A percentile compares a stretch with the other conserved stretches of the same genome.
phyloP scores from a whole-genome alignment of 2,888 invertebrate species.

The Unio pictorum region DNA sequence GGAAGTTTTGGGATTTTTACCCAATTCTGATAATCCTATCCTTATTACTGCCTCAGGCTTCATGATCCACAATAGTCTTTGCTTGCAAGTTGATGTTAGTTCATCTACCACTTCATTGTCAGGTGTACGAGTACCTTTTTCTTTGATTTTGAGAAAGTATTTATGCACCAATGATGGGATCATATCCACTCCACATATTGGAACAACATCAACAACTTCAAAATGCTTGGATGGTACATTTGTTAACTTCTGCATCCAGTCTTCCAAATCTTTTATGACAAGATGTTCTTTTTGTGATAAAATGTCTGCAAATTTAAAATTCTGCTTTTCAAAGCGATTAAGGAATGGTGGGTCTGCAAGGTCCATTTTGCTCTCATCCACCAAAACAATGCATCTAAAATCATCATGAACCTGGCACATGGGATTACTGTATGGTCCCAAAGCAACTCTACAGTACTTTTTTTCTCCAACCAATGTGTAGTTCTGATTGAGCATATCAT shows the following conservation, averaged over 20 bases:
- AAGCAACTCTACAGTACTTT: constrained; percentile 46
- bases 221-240: constrained; percentile 9
- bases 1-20: background rate
- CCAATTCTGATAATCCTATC: constrained; percentile 4
- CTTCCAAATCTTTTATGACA: constrained; percentile 14
- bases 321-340: constrained; percentile 59
- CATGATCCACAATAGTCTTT: constrained; percentile 23
- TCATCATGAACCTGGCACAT: constrained; percentile 50
- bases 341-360: constrained; percentile 51
- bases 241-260: constrained; percentile 13
- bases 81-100: constrained; percentile 5
- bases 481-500: constrained; percentile 58
- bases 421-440: constrained; percentile 52
- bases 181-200: constrained; percentile 32
- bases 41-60: constrained; percentile 36
- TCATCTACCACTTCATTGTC: constrained; percentile 2
- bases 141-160: background rate
- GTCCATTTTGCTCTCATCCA: constrained; percentile 40
- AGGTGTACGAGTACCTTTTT: background rate
- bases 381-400: constrained; percentile 52
- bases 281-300: constrained; percentile 14
- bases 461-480: constrained; percentile 47
- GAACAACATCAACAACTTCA: constrained; percentile 23
- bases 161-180: constrained; percentile 27
- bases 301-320: constrained; percentile 45